These are phyloP conservation scores for Dolichopus griseipennis DNA, from an alignment of 2,888 invertebrate genomes.

Conservation along the genomic window DNA sequence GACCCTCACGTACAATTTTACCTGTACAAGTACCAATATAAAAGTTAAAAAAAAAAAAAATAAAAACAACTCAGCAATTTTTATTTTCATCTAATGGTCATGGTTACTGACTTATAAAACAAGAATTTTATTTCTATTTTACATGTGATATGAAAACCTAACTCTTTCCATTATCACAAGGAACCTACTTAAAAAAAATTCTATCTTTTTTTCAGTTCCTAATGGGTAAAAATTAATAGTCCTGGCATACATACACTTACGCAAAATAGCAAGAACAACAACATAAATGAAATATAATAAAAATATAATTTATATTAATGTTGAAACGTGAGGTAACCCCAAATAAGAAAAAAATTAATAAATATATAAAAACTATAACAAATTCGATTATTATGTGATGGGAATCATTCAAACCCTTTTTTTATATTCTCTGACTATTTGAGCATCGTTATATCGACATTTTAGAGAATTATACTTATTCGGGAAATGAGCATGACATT, in stretches of 20 bases:
- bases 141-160: background rate
- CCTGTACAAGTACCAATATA: background rate
- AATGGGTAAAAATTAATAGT: too few species aligned
- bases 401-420: background rate
- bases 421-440: too few species aligned
- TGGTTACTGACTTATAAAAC: background rate
- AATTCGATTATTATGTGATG: background rate
- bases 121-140: background rate
- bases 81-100: background rate
- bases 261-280: too few species aligned
- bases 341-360: background rate
- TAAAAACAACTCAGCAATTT: conserved; percentile 2
- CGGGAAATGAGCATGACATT: too few species aligned
- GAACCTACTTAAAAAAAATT: too few species aligned
- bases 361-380: too few species aligned
- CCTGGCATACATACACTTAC: background rate
- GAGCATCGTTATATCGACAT: too few species aligned
- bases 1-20: conserved; percentile 2
- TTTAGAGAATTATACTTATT: too few species aligned
- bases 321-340: background rate
- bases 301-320: conserved; percentile 4
- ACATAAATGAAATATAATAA: background rate
- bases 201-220: too few species aligned
- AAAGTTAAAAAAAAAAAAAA: too few species aligned
- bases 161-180: background rate